These are phyloP conservation scores for Okamejei kenojei DNA, from an alignment of 2,797 vertebrate genomes.

Conservation along the genomic window DNA sequence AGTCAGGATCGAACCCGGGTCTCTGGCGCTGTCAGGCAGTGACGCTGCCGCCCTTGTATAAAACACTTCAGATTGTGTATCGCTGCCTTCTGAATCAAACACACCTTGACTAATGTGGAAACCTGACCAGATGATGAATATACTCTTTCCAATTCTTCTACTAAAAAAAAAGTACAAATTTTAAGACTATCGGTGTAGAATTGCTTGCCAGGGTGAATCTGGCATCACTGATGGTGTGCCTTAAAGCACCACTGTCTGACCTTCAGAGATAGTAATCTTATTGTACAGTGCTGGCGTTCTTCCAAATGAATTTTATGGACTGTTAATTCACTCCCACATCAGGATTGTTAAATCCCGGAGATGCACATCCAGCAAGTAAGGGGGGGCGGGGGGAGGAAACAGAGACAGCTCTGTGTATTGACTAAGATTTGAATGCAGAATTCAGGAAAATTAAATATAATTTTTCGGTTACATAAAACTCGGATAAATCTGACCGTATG, in stretches of 20 bases:
- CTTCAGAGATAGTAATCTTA: background rate
- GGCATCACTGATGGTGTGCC: conserved; percentile 23
- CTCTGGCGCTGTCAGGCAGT: too few species aligned
- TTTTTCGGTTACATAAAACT: background rate
- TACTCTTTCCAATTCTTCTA: background rate
- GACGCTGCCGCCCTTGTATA: background rate
- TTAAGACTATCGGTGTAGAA: background rate
- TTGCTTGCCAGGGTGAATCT: background rate
- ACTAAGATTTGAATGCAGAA: background rate
- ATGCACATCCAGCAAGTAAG: background rate
- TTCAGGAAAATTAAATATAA: background rate
- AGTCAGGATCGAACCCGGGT: too few species aligned
- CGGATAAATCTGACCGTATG: background rate
- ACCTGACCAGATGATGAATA: background rate
- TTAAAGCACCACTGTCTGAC: conserved; percentile 35
- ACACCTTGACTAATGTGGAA: background rate
- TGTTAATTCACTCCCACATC: background rate
- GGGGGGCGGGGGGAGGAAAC: background rate
- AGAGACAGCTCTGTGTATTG: conserved; percentile 7
- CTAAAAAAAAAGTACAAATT: too few species aligned
- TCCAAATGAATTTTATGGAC: background rate
- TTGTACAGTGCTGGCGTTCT: conserved; percentile 17
- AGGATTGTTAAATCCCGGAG: background rate
- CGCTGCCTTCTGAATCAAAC: background rate
- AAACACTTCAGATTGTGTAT: background rate